Evolutionary conservation across 2,113 vertebrate genomes (phyloP).

Genomic region (Paralichthys olivaceus): DNA sequence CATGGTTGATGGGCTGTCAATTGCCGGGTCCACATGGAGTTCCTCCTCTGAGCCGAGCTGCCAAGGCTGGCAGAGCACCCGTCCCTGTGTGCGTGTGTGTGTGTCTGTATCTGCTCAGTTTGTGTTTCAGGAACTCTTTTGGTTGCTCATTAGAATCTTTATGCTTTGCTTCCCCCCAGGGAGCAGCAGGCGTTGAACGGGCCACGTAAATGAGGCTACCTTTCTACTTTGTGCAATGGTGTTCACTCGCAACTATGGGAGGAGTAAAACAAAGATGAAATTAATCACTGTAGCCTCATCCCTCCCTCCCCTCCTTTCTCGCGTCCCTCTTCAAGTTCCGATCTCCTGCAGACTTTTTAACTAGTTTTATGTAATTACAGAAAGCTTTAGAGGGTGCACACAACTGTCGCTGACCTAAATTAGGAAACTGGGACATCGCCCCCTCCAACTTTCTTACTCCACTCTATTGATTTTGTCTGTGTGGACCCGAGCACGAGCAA

Average conservation of each 20-base stretch:
- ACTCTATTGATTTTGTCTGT: constrained; percentile 75
- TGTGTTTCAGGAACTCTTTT: constrained; percentile 59
- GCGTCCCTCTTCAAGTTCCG: constrained; percentile 47
- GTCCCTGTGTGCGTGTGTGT: constrained; percentile 32
- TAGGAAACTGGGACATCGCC: constrained; percentile 74
- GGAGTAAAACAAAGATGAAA: constrained; percentile 73
- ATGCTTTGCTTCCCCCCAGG: constrained; percentile 56
- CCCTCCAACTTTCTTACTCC: constrained; percentile 68
- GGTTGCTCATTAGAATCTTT: constrained; percentile 73
- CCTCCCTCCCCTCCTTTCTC: constrained; percentile 21
- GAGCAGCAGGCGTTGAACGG: constrained; percentile 52
- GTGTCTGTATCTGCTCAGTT: constrained; percentile 14
- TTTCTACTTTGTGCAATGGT: constrained; percentile 63
- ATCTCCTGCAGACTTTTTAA: constrained; percentile 65
- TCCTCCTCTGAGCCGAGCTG: constrained; percentile 49
- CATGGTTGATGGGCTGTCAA: constrained; percentile 62
- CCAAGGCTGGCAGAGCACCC: constrained; percentile 49
- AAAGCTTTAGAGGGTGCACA: constrained; percentile 68
- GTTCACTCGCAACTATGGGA: constrained; percentile 52
- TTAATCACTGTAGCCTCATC: constrained; percentile 58
- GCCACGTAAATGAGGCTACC: constrained; percentile 72
- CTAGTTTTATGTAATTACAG: constrained; percentile 79
- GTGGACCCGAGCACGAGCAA: constrained; percentile 56
- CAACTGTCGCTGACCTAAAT: constrained; percentile 80
- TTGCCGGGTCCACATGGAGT: constrained; percentile 49